These are phyloP conservation scores for Anguilla pacifica DNA, from an alignment of 2,797 vertebrate species.

Conservation along the genomic window DNA sequence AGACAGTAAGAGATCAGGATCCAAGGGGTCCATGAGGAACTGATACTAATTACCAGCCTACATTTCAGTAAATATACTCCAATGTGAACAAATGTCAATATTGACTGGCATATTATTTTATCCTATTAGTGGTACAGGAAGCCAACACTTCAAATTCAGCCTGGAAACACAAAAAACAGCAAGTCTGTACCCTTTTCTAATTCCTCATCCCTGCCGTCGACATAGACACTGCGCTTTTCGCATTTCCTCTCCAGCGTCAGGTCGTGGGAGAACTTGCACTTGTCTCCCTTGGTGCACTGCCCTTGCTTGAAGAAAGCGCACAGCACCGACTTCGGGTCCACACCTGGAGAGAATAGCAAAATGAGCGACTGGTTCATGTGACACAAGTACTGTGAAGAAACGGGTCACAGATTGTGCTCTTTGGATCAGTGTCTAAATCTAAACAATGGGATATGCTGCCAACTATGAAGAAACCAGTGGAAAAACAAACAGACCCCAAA, in stretches of 20 bases:
- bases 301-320: slow-evolving; percentile 99
- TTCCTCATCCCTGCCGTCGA: slow-evolving; percentile 92
- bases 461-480: not conserved
- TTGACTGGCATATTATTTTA: not conserved
- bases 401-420: not conserved
- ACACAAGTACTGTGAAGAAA: not conserved
- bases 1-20: not conserved
- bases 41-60: not conserved
- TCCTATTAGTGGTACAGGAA: not conserved
- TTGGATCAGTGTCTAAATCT: not conserved
- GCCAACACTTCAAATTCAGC: not conserved
- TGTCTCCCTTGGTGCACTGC: slow-evolving; percentile 96
- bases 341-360: slow-evolving; percentile 69
- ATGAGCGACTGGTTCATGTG: not conserved
- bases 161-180: not conserved
- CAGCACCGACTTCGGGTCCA: slow-evolving; percentile 95
- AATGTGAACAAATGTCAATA: not conserved
- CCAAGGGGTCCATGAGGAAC: not conserved
- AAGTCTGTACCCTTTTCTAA: slow-evolving; percentile 85
- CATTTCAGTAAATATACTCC: not conserved
- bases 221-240: slow-evolving; percentile 93
- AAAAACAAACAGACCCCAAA: not conserved
- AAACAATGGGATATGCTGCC: not conserved
- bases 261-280: slow-evolving; percentile 98
- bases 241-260: slow-evolving; percentile 92